Percentiles rank a stretch among this genome's conserved stretches.
These are phyloP conservation scores for Python bivittatus DNA, from an alignment of 2,113 vertebrate genomes.

Conservation along the genomic window DNA sequence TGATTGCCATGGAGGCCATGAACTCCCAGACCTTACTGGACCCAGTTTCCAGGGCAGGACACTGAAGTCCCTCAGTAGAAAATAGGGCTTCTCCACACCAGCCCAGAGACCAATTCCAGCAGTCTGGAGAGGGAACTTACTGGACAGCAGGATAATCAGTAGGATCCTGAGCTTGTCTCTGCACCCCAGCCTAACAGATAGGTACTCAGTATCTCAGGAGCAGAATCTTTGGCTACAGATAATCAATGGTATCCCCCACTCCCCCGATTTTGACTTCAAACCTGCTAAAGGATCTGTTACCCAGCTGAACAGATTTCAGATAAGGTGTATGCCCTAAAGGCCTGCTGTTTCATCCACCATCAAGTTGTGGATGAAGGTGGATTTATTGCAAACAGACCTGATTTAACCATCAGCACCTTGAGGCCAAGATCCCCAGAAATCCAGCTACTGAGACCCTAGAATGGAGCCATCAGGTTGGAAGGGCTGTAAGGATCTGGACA, in stretches of 20 bases:
- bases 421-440: background rate
- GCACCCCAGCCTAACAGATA: background rate
- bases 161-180: background rate
- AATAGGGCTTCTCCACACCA: background rate
- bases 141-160: background rate
- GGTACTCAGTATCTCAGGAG: background rate
- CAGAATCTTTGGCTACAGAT: background rate
- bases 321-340: background rate
- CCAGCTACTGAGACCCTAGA: background rate
- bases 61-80: background rate
- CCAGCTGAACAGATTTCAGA: background rate
- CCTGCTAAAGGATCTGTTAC: background rate
- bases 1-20: background rate
- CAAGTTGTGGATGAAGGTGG: background rate
- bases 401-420: background rate
- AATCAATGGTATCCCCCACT: background rate
- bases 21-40: background rate
- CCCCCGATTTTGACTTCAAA: background rate
- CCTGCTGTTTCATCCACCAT: background rate
- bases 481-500: background rate
- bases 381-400: background rate
- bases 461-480: background rate
- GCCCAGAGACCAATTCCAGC: background rate
- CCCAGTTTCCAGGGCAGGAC: background rate
- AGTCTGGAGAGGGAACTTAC: background rate